Percentiles rank a stretch among this genome's conserved stretches.
phyloP scores from a whole-genome alignment of 2,888 invertebrate species.

The Aspidiotus destructor region DNA sequence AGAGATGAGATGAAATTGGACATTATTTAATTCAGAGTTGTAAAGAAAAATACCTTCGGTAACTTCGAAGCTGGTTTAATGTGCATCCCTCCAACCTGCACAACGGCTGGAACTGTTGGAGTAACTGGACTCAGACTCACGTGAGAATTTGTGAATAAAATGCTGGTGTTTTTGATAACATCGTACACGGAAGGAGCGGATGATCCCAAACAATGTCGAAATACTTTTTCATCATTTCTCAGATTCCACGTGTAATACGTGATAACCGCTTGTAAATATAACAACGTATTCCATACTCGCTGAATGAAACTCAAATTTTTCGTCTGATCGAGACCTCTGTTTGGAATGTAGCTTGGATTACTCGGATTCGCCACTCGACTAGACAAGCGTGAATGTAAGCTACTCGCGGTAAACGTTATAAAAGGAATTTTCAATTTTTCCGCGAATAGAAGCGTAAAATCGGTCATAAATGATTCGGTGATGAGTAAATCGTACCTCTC shows the following conservation, averaged over 20 bases:
- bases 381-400: constrained; percentile 17
- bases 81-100: constrained; percentile 18
- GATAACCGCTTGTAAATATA: constrained; percentile 8
- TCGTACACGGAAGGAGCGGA: neutral
- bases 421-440: constrained; percentile 23
- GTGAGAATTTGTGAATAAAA: constrained; percentile 13
- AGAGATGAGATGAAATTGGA: neutral
- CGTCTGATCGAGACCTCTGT: constrained; percentile 35
- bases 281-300: constrained; percentile 8
- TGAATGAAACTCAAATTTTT: constrained; percentile 3
- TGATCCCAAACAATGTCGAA: neutral
- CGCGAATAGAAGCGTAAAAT: constrained; percentile 24
- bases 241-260: neutral
- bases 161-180: constrained; percentile 13
- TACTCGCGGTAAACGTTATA: constrained; percentile 15
- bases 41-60: constrained; percentile 7
- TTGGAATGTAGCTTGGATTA: constrained; percentile 37
- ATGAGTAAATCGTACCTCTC: constrained; percentile 30
- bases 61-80: neutral
- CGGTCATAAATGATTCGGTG: constrained; percentile 27
- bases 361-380: constrained; percentile 8
- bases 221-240: constrained; percentile 14
- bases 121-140: neutral
- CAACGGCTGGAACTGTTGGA: constrained; percentile 17
- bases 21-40: no score